Conservation (phyloP, 2,888 invertebrate species). For the Tromatobia lineatoria region DNA sequence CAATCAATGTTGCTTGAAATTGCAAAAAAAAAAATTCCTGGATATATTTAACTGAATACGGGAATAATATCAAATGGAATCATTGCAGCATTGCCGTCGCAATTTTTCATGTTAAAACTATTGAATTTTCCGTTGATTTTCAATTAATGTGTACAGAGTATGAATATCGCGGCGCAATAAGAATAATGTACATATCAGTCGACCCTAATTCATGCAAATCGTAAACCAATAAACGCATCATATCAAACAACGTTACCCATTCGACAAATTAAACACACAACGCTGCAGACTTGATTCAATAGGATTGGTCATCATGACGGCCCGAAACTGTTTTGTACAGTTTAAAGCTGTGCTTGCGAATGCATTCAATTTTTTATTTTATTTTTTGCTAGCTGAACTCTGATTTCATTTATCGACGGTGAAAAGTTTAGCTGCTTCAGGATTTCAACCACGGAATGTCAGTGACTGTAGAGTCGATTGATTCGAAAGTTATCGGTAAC, state of each 20-base stretch:
- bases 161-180: background rate
- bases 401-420: too few relatives aligned
- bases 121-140: background rate
- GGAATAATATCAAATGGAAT: background rate
- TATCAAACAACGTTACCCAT: slow-evolving; percentile 57
- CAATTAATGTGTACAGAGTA: background rate
- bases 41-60: background rate
- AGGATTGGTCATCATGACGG: too few relatives aligned
- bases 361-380: too few relatives aligned
- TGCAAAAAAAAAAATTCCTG: background rate
- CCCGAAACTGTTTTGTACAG: too few relatives aligned
- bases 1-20: background rate
- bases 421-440: too few relatives aligned
- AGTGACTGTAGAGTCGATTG: too few relatives aligned
- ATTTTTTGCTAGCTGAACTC: too few relatives aligned
- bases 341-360: too few relatives aligned
- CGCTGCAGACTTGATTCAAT: too few relatives aligned
- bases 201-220: slow-evolving; percentile 63
- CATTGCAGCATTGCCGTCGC: background rate
- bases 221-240: slow-evolving; percentile 62
- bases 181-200: slow-evolving; percentile 52
- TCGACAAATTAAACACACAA: background rate
- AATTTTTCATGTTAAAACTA: background rate
- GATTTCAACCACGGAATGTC: too few relatives aligned
- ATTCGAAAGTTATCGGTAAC: too few relatives aligned